Evolutionary conservation across 2,888 invertebrate species (phyloP).

Genomic region (Acanthosepion lycidas): DNA sequence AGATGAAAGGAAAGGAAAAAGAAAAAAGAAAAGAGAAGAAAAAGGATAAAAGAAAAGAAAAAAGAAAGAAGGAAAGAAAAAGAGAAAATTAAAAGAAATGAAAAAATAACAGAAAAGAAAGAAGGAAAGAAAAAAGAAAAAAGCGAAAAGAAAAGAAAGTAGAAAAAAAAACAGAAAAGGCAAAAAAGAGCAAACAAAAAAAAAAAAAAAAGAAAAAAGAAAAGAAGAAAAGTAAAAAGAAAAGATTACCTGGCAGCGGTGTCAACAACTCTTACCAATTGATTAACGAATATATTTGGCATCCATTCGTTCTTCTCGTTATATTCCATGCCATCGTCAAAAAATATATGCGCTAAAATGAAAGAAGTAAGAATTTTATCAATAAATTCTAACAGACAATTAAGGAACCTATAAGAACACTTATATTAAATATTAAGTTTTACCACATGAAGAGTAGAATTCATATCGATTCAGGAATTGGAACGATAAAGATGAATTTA

Average conservation of each 20-base stretch:
- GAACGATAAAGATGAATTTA: too few relatives aligned
- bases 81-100: too few relatives aligned
- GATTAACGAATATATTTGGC: conserved; percentile 66
- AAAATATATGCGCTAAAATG: conserved; percentile 84
- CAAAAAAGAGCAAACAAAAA: background rate
- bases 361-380: background rate
- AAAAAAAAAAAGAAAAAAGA: background rate
- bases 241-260: conserved; percentile 64
- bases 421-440: too few relatives aligned
- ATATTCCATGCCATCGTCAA: conserved; percentile 88
- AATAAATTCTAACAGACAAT: too few relatives aligned
- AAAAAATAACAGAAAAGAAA: background rate
- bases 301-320: conserved; percentile 67
- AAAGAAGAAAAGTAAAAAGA: background rate
- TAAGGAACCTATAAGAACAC: too few relatives aligned
- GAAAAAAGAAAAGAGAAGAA: background rate
- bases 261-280: conserved; percentile 64
- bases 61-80: background rate
- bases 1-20: background rate
- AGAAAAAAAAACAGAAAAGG: too few relatives aligned
- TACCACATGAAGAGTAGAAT: too few relatives aligned
- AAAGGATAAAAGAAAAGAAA: background rate
- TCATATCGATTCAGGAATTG: too few relatives aligned
- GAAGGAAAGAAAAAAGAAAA: background rate
- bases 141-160: too few relatives aligned